phyloP scores from a whole-genome alignment of 2,888 invertebrate species.

The Nasonia oneida region DNA sequence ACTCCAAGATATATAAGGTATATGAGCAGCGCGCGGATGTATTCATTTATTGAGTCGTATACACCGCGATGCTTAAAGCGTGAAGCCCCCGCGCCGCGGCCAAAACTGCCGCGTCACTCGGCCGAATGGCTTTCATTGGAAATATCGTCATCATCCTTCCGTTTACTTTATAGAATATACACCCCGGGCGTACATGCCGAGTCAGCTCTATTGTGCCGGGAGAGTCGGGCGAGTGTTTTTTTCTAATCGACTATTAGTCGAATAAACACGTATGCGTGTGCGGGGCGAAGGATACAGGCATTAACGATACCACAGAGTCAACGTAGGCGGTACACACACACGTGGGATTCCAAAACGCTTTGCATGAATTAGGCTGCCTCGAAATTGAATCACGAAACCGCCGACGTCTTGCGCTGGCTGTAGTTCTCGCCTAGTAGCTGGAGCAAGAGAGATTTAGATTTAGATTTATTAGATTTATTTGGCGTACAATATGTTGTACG shows the following conservation, averaged over 20 bases:
- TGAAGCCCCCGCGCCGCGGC: neutral
- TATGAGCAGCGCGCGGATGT: neutral
- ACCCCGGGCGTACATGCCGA: constrained; percentile 15
- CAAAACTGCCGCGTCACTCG: constrained; percentile 42
- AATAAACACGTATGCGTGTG: constrained; percentile 35
- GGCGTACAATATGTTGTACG: no score
- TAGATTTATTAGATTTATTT: no score
- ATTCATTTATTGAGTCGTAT: constrained; percentile 18
- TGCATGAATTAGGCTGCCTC: neutral
- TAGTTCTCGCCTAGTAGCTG: no score
- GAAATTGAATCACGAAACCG: neutral
- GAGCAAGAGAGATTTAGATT: no score
- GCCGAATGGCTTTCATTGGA: constrained; percentile 43
- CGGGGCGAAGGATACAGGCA: neutral
- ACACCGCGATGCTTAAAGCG: neutral
- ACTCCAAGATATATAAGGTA: neutral
- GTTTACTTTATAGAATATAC: constrained; percentile 13
- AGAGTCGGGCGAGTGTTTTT: constrained; percentile 5
- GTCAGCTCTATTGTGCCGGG: constrained; percentile 37
- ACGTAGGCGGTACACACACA: neutral
- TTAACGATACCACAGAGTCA: neutral
- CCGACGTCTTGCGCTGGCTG: neutral
- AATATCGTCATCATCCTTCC: constrained; percentile 46
- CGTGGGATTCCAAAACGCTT: neutral
- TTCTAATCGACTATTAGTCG: constrained; percentile 43